A percentile compares a stretch with the other conserved stretches of the same genome.
Conservation (phyloP, 1,140 invertebrate species). For the Hylyphantes graminicola region DNA sequence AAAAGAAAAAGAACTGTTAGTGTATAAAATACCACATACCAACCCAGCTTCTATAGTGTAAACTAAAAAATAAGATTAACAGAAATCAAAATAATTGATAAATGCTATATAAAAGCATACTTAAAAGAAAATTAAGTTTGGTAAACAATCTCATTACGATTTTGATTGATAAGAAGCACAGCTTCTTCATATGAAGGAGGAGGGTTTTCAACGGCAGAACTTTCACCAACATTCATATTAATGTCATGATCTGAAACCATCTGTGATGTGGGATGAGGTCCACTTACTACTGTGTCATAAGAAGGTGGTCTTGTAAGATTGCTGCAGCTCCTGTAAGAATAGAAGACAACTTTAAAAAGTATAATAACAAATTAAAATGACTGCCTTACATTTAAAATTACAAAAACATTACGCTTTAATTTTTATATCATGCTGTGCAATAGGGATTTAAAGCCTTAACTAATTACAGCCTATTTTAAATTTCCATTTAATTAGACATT, state of each 20-base stretch:
- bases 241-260: constrained; percentile 44
- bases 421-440: too few relatives aligned
- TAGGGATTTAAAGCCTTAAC: too few relatives aligned
- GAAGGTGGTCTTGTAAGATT: constrained; percentile 73
- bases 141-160: neutral
- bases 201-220: constrained; percentile 67
- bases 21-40: too few relatives aligned
- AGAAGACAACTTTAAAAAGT: neutral
- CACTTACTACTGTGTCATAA: constrained; percentile 72
- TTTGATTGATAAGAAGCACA: constrained; percentile 69
- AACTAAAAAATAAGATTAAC: constrained; percentile 14
- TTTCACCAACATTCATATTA: constrained; percentile 55
- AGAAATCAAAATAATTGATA: constrained; percentile 8
- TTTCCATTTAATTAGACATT: neutral
- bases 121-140: constrained; percentile 21
- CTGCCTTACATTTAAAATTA: too few relatives aligned
- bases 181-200: constrained; percentile 75
- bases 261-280: constrained; percentile 63
- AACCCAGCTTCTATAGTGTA: neutral
- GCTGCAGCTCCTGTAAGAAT: constrained; percentile 70
- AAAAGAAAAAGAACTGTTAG: too few relatives aligned
- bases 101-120: neutral
- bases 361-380: too few relatives aligned
- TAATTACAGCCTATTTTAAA: neutral
- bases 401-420: too few relatives aligned